A percentile compares a stretch with the other conserved stretches of the same genome.
phyloP scores from a whole-genome alignment of 2,888 invertebrate genomes.

The Sceliomorpha sp. region DNA sequence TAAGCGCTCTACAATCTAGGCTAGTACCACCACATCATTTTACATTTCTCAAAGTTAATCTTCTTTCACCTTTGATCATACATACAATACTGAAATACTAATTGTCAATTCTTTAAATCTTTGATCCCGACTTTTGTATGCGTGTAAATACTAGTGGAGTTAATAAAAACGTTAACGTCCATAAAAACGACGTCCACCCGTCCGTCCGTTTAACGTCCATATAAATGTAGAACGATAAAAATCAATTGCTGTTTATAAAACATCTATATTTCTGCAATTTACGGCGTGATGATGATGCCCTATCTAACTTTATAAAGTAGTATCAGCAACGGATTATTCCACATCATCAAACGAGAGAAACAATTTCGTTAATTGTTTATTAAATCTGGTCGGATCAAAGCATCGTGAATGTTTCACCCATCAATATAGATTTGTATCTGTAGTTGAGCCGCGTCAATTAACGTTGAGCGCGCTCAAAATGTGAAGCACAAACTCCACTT shows the following conservation, averaged over 20 bases:
- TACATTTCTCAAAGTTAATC: no score
- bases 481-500: conserved; percentile 34
- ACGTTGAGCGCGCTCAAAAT: conserved; percentile 29
- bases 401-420: conserved; percentile 40
- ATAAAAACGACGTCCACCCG: no score
- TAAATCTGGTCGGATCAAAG: conserved; percentile 47
- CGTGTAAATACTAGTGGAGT: no score
- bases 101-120: no score
- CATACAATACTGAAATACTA: no score
- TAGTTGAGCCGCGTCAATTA: conserved; percentile 39
- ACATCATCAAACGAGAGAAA: conserved; percentile 34
- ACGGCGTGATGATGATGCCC: conserved; percentile 25
- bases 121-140: no score
- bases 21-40: no score
- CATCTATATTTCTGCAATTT: conserved; percentile 27
- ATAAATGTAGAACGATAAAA: no score
- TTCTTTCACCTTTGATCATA: no score
- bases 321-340: conserved; percentile 50
- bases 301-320: conserved; percentile 30
- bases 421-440: conserved; percentile 42
- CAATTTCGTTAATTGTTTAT: conserved; percentile 49
- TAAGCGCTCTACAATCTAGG: no score
- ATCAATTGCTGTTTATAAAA: conserved; percentile 21
- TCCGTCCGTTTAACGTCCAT: no score
- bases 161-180: no score